phyloP scores from a whole-genome alignment of 2,888 invertebrate genomes.

The Euzophera pinguis region DNA sequence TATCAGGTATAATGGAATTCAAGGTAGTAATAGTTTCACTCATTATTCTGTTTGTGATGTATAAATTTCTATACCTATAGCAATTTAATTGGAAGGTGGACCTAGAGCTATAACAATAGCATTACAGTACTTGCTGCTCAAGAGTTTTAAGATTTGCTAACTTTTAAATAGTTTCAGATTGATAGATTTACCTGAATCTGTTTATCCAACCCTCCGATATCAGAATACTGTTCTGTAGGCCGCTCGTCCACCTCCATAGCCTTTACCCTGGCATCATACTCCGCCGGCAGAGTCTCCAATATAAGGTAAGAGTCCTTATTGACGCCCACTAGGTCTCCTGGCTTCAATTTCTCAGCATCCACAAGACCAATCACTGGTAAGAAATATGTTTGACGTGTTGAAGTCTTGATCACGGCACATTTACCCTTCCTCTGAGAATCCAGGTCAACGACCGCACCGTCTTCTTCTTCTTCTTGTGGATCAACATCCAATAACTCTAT shows the following conservation, averaged over 20 bases:
- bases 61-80: too few relatives aligned
- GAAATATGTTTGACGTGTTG: constrained; percentile 99
- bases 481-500: constrained; percentile 98
- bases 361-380: constrained; percentile 99
- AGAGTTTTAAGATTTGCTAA: too few relatives aligned
- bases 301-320: constrained; percentile 99
- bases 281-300: constrained; percentile 97
- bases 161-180: too few relatives aligned
- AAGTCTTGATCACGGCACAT: constrained; percentile 99
- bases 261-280: constrained; percentile 98
- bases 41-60: too few relatives aligned
- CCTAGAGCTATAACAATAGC: too few relatives aligned
- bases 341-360: constrained; percentile 98
- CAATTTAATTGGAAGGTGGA: too few relatives aligned
- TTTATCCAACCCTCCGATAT: constrained; percentile 99
- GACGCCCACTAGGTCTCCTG: constrained; percentile 96
- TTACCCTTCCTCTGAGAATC: constrained; percentile 99
- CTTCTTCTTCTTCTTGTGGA: constrained; percentile 98
- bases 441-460: constrained; percentile 98
- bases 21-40: too few relatives aligned
- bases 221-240: constrained; percentile 99
- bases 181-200: constrained; percentile 86
- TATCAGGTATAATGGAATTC: too few relatives aligned
- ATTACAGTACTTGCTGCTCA: too few relatives aligned
- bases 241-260: constrained; percentile 99